A percentile compares a stretch with the other conserved stretches of the same genome.
phyloP scores from a whole-genome alignment of 2,888 invertebrate genomes.

The Antheraea assamensis region DNA sequence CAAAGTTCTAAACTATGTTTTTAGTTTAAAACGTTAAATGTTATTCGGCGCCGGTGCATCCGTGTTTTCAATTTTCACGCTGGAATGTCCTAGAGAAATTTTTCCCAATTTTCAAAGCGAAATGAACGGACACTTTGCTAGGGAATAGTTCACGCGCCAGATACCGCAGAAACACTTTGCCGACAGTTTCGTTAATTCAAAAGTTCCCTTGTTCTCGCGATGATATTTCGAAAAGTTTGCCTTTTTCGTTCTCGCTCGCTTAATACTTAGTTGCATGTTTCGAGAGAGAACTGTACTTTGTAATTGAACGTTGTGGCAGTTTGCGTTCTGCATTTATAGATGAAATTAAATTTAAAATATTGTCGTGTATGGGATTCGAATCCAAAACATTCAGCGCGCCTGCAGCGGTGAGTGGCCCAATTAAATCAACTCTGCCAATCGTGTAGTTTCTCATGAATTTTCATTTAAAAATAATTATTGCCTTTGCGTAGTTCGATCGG shows the following conservation, averaged over 20 bases:
- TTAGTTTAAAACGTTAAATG: slow-evolving; percentile 23
- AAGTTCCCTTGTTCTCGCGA: slow-evolving; percentile 50
- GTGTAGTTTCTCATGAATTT: no score
- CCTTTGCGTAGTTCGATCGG: no score
- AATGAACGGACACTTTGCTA: slow-evolving; percentile 43
- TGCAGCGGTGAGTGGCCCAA: no score
- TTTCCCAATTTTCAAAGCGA: slow-evolving; percentile 32
- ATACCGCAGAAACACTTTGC: slow-evolving; percentile 51
- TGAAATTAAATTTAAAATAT: neutral
- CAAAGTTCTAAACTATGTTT: slow-evolving; percentile 22
- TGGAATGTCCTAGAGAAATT: slow-evolving; percentile 25
- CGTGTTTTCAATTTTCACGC: slow-evolving; percentile 28
- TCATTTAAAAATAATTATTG: no score
- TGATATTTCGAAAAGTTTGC: slow-evolving; percentile 49
- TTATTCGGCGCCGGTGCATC: slow-evolving; percentile 30
- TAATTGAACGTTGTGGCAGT: slow-evolving; percentile 12
- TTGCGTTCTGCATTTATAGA: neutral
- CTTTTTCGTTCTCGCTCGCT: slow-evolving; percentile 40
- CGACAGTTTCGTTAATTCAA: slow-evolving; percentile 56
- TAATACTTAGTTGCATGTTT: slow-evolving; percentile 40
- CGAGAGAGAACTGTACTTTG: slow-evolving; percentile 32
- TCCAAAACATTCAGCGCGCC: no score
- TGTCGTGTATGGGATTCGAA: no score
- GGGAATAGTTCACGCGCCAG: slow-evolving; percentile 41
- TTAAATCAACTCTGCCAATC: no score